Conservation (phyloP, 2,888 invertebrate genomes). For the Callosobruchus maculatus region DNA sequence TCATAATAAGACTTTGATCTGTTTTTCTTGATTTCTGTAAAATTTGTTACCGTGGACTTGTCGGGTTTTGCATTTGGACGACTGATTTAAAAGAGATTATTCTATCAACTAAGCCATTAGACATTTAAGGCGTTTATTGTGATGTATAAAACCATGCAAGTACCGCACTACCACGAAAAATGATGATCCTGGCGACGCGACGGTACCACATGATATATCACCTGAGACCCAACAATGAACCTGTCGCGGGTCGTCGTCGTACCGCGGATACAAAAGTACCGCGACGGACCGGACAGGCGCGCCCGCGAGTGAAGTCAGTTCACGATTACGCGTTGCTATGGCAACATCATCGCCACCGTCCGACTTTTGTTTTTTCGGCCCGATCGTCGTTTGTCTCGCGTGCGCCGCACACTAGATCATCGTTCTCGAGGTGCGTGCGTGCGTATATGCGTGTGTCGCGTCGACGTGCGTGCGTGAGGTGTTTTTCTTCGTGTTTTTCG, state of each 20-base stretch:
- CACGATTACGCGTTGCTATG: constrained; percentile 14
- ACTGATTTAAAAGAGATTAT: no score
- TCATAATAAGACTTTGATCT: no score
- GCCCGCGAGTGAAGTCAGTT: constrained; percentile 17
- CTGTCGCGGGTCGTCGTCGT: background rate
- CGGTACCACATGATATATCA: background rate
- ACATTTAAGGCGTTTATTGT: no score
- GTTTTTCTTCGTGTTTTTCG: background rate
- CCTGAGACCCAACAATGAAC: background rate
- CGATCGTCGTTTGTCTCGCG: constrained; percentile 11
- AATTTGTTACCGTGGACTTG: no score
- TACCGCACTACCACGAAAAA: background rate
- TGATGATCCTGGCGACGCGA: background rate
- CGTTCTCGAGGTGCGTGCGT: constrained; percentile 3
- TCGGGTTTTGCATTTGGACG: no score
- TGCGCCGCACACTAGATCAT: constrained; percentile 2
- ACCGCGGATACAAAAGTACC: background rate
- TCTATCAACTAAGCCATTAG: no score
- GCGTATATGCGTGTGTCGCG: constrained; percentile 2
- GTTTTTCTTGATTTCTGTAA: no score
- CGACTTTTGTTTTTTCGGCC: background rate
- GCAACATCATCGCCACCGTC: constrained; percentile 5
- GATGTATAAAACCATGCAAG: no score
- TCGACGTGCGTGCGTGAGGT: background rate
- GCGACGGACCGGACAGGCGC: background rate